These are phyloP conservation scores for Drosophila phalerata DNA, from an alignment of 2,888 invertebrate genomes.

Conservation along the genomic window DNA sequence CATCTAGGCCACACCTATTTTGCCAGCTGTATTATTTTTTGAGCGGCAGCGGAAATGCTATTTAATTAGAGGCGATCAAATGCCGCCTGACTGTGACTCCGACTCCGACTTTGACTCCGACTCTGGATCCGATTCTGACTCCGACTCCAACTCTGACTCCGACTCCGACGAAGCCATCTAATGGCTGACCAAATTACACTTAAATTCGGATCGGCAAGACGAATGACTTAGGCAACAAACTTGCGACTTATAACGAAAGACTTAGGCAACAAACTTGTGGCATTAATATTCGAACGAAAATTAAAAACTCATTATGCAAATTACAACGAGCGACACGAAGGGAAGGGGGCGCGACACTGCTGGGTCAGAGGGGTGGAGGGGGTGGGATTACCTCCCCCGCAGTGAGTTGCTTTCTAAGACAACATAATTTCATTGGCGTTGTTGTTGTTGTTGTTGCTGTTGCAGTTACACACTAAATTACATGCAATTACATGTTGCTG, in stretches of 20 bases:
- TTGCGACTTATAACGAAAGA: slow-evolving; percentile 43
- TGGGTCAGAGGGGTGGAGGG: neutral
- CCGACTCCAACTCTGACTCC: slow-evolving; percentile 3
- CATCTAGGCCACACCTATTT: slow-evolving; percentile 68
- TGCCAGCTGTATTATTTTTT: slow-evolving; percentile 65
- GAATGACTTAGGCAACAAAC: slow-evolving; percentile 75
- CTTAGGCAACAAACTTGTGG: slow-evolving; percentile 53
- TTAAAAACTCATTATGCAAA: slow-evolving; percentile 84
- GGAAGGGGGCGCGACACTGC: neutral
- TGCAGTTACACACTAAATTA: slow-evolving; percentile 81
- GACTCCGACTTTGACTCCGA: neutral
- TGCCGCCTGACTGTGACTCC: slow-evolving; percentile 56
- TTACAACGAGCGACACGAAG: slow-evolving; percentile 49
- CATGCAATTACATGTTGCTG: slow-evolving; percentile 77
- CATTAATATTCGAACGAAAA: slow-evolving; percentile 72
- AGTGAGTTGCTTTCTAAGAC: slow-evolving; percentile 63
- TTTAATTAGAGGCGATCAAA: slow-evolving; percentile 80
- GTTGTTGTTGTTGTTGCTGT: slow-evolving; percentile 63
- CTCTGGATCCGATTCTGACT: neutral
- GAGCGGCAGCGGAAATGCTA: slow-evolving; percentile 75
- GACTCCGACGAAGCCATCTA: slow-evolving; percentile 50
- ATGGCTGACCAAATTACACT: slow-evolving; percentile 81
- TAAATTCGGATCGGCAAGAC: slow-evolving; percentile 69
- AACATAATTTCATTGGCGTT: slow-evolving; percentile 77
- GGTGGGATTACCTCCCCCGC: slow-evolving; percentile 44